Evolutionary conservation across 1,140 invertebrate genomes (phyloP).

Genomic region (Bombus waltoni): DNA sequence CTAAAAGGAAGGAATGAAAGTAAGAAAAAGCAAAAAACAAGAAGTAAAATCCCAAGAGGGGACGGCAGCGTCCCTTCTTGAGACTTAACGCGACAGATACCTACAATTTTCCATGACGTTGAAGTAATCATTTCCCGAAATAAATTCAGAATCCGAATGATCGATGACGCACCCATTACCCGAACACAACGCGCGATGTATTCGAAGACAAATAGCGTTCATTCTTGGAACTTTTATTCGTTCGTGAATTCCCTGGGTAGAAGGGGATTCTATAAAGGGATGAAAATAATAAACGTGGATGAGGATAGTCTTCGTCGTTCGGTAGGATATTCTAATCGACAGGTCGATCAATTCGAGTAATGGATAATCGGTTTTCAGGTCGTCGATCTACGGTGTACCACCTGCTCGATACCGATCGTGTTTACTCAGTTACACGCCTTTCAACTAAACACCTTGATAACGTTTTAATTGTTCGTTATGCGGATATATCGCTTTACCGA

Average conservation of each 20-base stretch:
- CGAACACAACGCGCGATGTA: no score
- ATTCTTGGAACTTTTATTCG: not conserved
- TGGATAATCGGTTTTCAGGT: constrained; percentile 35
- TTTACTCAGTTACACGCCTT: constrained; percentile 29
- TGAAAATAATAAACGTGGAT: not conserved
- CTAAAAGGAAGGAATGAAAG: no score
- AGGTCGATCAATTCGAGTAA: constrained; percentile 30
- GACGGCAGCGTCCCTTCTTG: accelerated
- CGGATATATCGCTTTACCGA: not conserved
- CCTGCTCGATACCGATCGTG: not conserved
- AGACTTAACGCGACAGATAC: not conserved
- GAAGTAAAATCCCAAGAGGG: not conserved
- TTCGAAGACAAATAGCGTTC: not conserved
- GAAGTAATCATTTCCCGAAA: not conserved
- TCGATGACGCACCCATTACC: not conserved
- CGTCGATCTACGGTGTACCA: constrained; percentile 1
- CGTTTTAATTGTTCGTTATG: constrained; percentile 19
- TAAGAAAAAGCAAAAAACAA: not conserved
- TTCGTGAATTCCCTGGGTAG: not conserved
- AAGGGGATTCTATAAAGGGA: not conserved
- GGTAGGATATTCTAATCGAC: not conserved
- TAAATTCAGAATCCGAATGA: not conserved
- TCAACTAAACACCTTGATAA: constrained; percentile 15
- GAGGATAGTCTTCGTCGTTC: not conserved
- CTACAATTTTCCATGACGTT: not conserved